Evolutionary conservation across 2,113 vertebrate genomes (phyloP), one percentile per base, ranked within the genome.

Genomic region (Megaptera novaeangliae): DNA sequence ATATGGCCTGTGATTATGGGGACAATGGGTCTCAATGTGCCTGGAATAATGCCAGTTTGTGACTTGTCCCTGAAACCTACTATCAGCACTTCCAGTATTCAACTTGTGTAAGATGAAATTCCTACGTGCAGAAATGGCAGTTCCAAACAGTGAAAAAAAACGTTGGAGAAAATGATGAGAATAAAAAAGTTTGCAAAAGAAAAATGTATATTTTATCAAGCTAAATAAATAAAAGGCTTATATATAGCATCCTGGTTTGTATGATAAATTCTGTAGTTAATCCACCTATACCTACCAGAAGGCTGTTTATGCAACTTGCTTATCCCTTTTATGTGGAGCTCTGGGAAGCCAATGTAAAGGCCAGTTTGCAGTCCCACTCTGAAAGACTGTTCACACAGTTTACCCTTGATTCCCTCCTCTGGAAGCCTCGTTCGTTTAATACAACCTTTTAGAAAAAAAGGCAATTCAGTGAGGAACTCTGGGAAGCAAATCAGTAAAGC

Each of bases 321-420:
- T 71, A 21, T 66, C 34, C 49, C 46, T 81, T 36, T 74, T 20
- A 13, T 11, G 44, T 90, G 59, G 34, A 1, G 34, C 36, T 66
- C 18, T 55, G 23, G 46, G 57, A 34, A 27, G 34, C 74, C 7
- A 31, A 3, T 25, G 64, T 46, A 41, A 91, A 96, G 57, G 31
- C 25, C 31, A 49, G 20, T 13, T 9, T 44, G 0, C 2, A 14
- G 14, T 31, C 9, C 23, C 41, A 21, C 9, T 11, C 7, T 25
- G 41, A 59, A 49, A 81, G n/a, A 20, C 7, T 71, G 12, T 36
- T 69, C 14, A 8, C 39, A 44, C 41, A 55, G 0, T 63, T 41
- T 52, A 61, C 69, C 12, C 55, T 34, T 34, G 27, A 57, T 44
- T 85, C 41, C 34, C 27, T 69, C n/a, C n/a, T 75, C 34, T 49